Base-by-base conservation (phyloP, 1,140 invertebrate genomes). In the Monomorium pharaonis region DNA sequence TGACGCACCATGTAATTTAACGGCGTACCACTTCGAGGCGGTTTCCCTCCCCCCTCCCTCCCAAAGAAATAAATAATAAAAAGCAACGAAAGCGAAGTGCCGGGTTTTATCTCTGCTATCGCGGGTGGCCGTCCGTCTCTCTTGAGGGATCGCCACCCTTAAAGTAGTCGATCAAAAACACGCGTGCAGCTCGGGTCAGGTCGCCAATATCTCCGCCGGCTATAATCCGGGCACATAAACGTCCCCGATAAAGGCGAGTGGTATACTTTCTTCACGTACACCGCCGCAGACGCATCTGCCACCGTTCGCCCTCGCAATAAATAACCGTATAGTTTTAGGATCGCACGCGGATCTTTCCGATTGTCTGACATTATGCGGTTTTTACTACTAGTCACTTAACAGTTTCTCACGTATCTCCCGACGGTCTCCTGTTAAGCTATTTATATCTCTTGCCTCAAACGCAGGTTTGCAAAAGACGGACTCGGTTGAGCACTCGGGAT, bases 351-450 rank as follows among this genome's bases (percentile, higher is more conserved):
- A 87, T 89, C 74, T 70, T 60, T 81, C 63, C 86, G 80, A 91
- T 90, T 87, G 89, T 80, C 75, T 56, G 77, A 84, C 58, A 30
- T 75, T 65, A 69, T 56, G 37, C 58, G 75, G 42, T 58, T 88
- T 90, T 90, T 90, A 90, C 74, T 67, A 65, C 83, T 9, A 49
- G 49, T 16, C 44, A 62, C 33, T 88, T 90, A 90, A 90, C 65
- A 77, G 72, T 47, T 49, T 69, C 70, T 47, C 69, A 18, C 30
- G 37, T 27, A 24, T 30, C 30, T 24, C n/a, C 16, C 1, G 16
- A 18, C 47, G 10, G 10, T 51, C n/a, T 3, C 7, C 30, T 27
- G 21, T 76, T 76, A 44, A 62, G 37, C 54, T 60, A 37, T 21
- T 54, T 77, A n/a, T 77, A 62, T 47, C 7, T 47, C 7, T 21